Conservation (phyloP, 1,140 invertebrate species). For the Aphelenchoides fujianensis region DNA sequence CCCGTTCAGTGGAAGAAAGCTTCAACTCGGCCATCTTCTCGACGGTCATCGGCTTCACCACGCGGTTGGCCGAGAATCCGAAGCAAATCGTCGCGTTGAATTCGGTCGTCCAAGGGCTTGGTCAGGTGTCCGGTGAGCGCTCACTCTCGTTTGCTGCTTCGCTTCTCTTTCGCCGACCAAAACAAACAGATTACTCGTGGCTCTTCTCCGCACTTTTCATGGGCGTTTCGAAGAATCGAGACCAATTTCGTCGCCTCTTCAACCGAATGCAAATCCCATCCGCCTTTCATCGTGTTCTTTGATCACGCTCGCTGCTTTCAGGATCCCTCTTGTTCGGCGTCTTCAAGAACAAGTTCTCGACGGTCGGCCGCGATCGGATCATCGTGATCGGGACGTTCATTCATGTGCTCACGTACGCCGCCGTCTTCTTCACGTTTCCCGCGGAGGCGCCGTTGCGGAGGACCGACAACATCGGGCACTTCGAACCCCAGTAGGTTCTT, state of each 20-base stretch:
- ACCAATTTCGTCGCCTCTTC: too few relatives aligned
- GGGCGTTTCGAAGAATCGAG: too few relatives aligned
- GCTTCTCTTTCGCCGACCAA: too few relatives aligned
- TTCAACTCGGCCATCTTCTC: slow-evolving; percentile 50
- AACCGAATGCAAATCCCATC: too few relatives aligned
- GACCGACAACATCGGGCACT: slow-evolving; percentile 61
- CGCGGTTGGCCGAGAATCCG: slow-evolving; percentile 33
- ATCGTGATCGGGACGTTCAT: slow-evolving; percentile 77
- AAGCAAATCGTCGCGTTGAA: slow-evolving; percentile 51
- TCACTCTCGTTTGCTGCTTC: too few relatives aligned
- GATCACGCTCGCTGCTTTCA: slow-evolving; percentile 53
- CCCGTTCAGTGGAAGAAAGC: slow-evolving; percentile 39
- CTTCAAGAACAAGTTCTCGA: slow-evolving; percentile 77
- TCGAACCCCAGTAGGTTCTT: slow-evolving; percentile 6
- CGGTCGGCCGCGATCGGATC: slow-evolving; percentile 80
- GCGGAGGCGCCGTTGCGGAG: slow-evolving; percentile 72
- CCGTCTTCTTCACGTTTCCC: slow-evolving; percentile 83
- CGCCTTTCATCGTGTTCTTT: too few relatives aligned
- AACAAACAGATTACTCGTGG: too few relatives aligned
- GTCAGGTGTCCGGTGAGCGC: slow-evolving; percentile 39
- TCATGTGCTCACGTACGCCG: slow-evolving; percentile 76
- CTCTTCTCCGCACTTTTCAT: too few relatives aligned
- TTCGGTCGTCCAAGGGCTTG: slow-evolving; percentile 44
- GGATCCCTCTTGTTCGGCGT: slow-evolving; percentile 82
- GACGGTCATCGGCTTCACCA: slow-evolving; percentile 45